These are phyloP conservation scores for Drosophila anomelani DNA, from an alignment of 2,888 invertebrate genomes.

Conservation along the genomic window DNA sequence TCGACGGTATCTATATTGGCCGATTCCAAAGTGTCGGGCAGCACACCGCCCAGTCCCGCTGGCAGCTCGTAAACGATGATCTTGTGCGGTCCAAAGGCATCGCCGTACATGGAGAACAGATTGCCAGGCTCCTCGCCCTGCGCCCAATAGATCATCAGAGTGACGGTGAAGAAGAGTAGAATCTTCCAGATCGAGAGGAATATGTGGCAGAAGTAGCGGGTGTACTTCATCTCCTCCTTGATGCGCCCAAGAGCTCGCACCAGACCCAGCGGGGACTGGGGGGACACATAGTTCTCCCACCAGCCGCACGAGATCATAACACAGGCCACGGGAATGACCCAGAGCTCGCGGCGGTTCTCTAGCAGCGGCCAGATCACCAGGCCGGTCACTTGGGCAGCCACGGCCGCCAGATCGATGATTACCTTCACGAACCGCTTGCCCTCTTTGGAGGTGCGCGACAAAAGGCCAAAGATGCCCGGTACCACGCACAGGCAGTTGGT, in stretches of 20 bases:
- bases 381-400: slow-evolving; percentile 95
- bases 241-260: slow-evolving; percentile 91
- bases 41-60: slow-evolving; percentile 80
- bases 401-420: slow-evolving; percentile 92
- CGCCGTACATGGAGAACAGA: slow-evolving; percentile 90
- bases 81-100: slow-evolving; percentile 91
- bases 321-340: slow-evolving; percentile 94
- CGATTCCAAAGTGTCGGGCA: slow-evolving; percentile 91
- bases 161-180: slow-evolving; percentile 90
- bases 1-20: slow-evolving; percentile 90
- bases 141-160: slow-evolving; percentile 90
- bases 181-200: slow-evolving; percentile 97
- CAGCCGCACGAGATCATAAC: slow-evolving; percentile 95
- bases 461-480: slow-evolving; percentile 89
- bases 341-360: slow-evolving; percentile 90
- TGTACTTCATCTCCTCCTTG: slow-evolving; percentile 91
- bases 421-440: slow-evolving; percentile 91
- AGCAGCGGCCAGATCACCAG: slow-evolving; percentile 96
- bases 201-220: slow-evolving; percentile 95
- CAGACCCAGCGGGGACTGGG: slow-evolving; percentile 90
- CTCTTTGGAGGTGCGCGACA: slow-evolving; percentile 93
- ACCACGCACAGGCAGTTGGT: slow-evolving; percentile 97
- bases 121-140: slow-evolving; percentile 91
- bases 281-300: slow-evolving; percentile 99
- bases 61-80: slow-evolving; percentile 90